Conservation (phyloP, 2,888 invertebrate genomes). For the Mythimna albipuncta region DNA sequence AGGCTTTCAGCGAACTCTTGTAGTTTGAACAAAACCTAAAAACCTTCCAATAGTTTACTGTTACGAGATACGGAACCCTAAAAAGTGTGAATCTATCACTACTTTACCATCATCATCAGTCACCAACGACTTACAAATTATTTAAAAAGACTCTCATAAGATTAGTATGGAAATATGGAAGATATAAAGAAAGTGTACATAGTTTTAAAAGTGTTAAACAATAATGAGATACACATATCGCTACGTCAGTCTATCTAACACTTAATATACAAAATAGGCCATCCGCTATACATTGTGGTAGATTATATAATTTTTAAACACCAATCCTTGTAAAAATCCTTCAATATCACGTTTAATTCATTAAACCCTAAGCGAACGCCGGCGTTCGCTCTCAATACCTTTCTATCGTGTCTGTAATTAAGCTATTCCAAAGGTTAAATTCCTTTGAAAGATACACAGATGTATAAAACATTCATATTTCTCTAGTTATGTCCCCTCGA, state of each 20-base stretch:
- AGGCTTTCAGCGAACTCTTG: background rate
- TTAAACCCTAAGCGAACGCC: too few relatives aligned
- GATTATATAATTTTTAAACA: conserved; percentile 29
- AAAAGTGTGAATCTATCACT: conserved; percentile 27
- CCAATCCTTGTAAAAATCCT: conserved; percentile 24
- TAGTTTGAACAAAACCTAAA: background rate
- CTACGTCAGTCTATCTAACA: conserved; percentile 80
- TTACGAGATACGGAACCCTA: conserved; percentile 35
- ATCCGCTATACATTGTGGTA: conserved; percentile 61
- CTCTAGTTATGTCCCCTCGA: background rate
- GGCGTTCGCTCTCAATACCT: too few relatives aligned
- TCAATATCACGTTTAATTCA: background rate
- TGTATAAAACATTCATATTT: background rate
- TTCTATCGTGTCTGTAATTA: too few relatives aligned
- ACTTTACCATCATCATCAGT: conserved; percentile 26
- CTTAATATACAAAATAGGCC: conserved; percentile 81
- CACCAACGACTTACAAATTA: conserved; percentile 36
- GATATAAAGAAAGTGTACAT: conserved; percentile 54
- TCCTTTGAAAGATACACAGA: background rate
- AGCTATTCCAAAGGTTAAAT: too few relatives aligned
- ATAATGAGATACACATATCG: conserved; percentile 58
- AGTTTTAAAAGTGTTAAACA: conserved; percentile 41
- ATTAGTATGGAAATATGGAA: conserved; percentile 52
- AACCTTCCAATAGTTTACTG: background rate
- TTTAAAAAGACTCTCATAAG: conserved; percentile 46